phyloP scores from a whole-genome alignment of 2,113 vertebrate species.

The Cettia cetti region DNA sequence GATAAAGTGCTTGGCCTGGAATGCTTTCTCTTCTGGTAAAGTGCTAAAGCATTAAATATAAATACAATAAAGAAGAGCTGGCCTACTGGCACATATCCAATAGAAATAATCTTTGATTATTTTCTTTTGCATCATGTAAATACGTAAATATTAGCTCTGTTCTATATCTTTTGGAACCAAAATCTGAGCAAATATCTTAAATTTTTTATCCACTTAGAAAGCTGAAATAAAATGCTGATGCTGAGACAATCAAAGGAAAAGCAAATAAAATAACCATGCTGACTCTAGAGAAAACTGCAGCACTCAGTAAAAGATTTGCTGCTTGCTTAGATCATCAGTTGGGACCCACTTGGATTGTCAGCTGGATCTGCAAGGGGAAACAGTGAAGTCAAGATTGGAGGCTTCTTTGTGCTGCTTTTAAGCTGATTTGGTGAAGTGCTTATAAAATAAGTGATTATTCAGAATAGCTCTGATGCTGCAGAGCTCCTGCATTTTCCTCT shows the following conservation, averaged over 20 bases:
- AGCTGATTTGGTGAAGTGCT: not conserved
- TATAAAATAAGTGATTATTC: not conserved
- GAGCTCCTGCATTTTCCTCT: not conserved
- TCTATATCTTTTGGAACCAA: not conserved
- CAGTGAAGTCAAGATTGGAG: not conserved
- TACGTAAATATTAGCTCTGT: not conserved
- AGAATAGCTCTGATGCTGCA: not conserved
- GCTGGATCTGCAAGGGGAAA: not conserved
- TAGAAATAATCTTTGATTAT: not conserved
- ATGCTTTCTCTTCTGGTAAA: not conserved
- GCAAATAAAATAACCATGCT: not conserved
- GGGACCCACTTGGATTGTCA: not conserved
- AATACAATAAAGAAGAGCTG: not conserved
- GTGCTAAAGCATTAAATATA: not conserved
- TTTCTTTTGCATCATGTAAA: not conserved
- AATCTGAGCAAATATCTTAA: not conserved
- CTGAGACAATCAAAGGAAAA: not conserved
- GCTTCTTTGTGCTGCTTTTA: not conserved
- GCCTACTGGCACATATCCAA: not conserved
- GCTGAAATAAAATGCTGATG: not conserved
- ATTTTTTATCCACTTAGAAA: not conserved
- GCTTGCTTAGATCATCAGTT: not conserved
- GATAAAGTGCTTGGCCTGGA: not conserved
- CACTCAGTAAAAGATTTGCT: not conserved
- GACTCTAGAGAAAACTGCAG: not conserved